Conservation (phyloP, 2,888 invertebrate species). For the Orthosia cruda region DNA sequence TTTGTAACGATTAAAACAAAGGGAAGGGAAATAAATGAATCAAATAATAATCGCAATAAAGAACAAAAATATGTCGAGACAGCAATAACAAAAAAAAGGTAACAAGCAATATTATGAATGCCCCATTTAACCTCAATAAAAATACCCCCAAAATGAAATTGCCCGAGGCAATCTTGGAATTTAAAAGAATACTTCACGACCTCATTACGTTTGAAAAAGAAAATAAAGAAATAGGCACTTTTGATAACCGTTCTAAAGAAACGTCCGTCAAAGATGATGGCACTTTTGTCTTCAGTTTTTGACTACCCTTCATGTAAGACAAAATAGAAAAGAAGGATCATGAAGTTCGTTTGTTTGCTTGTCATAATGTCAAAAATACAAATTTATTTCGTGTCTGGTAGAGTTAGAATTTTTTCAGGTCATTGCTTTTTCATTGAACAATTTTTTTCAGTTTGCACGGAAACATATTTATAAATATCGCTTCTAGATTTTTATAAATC, state of each 20-base stretch:
- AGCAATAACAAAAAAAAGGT: conserved; percentile 4
- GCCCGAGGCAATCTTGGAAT: conserved; percentile 30
- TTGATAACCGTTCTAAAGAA: conserved; percentile 34
- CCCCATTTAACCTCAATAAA: conserved; percentile 35
- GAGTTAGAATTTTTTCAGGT: conserved; percentile 36
- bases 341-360: conserved; percentile 41
- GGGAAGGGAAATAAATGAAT: not conserved
- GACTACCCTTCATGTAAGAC: conserved; percentile 26
- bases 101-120: conserved; percentile 33
- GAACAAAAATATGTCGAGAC: not conserved
- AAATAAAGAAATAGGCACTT: conserved; percentile 37
- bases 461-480: not conserved
- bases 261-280: conserved; percentile 53
- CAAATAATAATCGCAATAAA: conserved; percentile 12
- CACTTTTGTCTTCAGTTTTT: conserved; percentile 45
- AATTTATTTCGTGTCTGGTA: conserved; percentile 31
- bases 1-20: not conserved
- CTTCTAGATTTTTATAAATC: not conserved
- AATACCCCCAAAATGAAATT: conserved; percentile 39
- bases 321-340: conserved; percentile 25
- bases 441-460: not conserved
- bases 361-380: conserved; percentile 54
- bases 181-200: conserved; percentile 38
- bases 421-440: conserved; percentile 33
- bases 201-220: conserved; percentile 37